These are phyloP conservation scores for Epizoanthus illoricatus DNA, from an alignment of 92 coral and sea anemone genomes.

Conservation along the genomic window DNA sequence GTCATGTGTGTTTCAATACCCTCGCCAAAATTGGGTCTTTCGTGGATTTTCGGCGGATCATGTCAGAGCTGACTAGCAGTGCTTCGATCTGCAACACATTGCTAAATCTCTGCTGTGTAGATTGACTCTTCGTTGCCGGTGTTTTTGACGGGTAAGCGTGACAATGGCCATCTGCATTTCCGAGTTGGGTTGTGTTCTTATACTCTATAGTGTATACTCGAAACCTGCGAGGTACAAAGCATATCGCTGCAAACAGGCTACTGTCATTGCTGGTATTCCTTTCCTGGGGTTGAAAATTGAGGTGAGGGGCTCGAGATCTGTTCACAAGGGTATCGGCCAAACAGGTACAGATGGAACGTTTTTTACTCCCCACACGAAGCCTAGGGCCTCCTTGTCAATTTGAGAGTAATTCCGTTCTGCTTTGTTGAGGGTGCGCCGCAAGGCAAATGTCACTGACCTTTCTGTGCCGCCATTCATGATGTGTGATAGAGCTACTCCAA, in stretches of 20 bases:
- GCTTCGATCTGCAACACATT: too few species aligned
- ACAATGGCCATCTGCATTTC: background rate
- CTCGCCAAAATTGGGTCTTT: too few species aligned
- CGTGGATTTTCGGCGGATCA: too few species aligned
- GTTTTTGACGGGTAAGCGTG: constrained; percentile 2
- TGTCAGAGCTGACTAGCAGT: too few species aligned
- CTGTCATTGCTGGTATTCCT: constrained; percentile 64
- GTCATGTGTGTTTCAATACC: too few species aligned
- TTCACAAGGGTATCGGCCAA: constrained; percentile 13
- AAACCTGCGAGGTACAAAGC: constrained; percentile 43
- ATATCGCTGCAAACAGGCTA: constrained; percentile 41
- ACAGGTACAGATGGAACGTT: background rate
- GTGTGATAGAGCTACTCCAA: constrained; percentile 57
- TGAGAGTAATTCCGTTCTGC: constrained; percentile 54
- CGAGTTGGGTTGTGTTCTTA: background rate
- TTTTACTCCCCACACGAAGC: constrained; percentile 50
- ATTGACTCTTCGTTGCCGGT: background rate
- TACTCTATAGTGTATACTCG: background rate
- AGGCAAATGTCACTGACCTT: constrained; percentile 39
- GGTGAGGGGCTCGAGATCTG: constrained; percentile 35
- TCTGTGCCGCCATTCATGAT: constrained; percentile 54
- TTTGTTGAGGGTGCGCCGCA: constrained; percentile 41
- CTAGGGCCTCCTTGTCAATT: constrained; percentile 63
- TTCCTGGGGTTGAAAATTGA: constrained; percentile 57
- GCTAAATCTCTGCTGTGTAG: background rate